Evolutionary conservation across 2,113 vertebrate genomes (phyloP), one percentile per base, ranked within the genome.

Genomic region (Gobiocypris rarus): DNA sequence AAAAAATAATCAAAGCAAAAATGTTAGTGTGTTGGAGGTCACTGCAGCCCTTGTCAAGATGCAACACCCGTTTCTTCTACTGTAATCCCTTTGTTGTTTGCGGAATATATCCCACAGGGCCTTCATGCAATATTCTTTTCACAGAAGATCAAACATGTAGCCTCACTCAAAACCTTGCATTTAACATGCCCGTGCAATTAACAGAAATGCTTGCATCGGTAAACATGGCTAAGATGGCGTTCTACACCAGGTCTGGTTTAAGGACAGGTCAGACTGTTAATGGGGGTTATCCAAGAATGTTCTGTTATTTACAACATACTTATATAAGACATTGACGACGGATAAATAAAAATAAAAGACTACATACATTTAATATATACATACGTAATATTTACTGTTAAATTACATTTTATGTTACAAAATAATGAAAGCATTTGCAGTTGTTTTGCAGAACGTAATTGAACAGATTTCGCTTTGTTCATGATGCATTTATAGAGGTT

Each of bases 1-100:
- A 74, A 84, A 84, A 83, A 75, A 83, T 71, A 80, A 85, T 75
- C 81, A 63, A 80, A 84, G 59, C 43, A 56, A 83, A 69, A 69
- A 84, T 76, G 80, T 75, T 78, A 56, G 75, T 74, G 67, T 85
- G 58, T 81, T 75, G 54, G 77, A 74, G 77, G 77, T 85, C 61
- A 87, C 67, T 61, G 74, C 79, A 74, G 61, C 65, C 76, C 75
- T 70, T 82, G 65, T 87, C 74, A 76, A 74, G 59, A 70, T 45
- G 67, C 63, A 74, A 74, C 45, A 81, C 61, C 70, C 38, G 50
- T 78, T 79, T 43, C 50, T 41, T 52, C 59, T 31, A 58, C 28
- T 87, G 74, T 70, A 84, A 79, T 69, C 54, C 24, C 70, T 85
- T 74, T 79, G 86, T 85, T 85, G 43, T 78, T 58, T 9, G 50